Evolutionary conservation across 2,113 vertebrate species (phyloP), one percentile per base, ranked within the genome.

Genomic region (Zapornia atra): DNA sequence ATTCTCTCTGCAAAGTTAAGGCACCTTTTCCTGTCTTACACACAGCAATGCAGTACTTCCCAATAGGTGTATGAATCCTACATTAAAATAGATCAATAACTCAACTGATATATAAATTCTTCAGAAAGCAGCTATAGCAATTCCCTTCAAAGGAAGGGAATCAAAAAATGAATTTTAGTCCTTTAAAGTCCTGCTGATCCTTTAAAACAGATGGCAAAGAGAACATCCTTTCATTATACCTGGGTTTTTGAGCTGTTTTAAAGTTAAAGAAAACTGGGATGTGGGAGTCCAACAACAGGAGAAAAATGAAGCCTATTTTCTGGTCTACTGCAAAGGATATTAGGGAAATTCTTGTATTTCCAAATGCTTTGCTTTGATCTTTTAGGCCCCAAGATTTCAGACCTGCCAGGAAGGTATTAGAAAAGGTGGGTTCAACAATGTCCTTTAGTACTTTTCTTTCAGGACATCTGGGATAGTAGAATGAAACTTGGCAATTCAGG

Each of bases 51-150:
- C 71, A 40, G 75, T 29, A 21, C 72, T 82, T 88, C 69, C 95
- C 90, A 81, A 96, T 17, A 94, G 83, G 66, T 87, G 50, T 46
- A 80, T 54, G 86, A 91, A 91, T 93, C 87, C 96, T n/a, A 86
- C 83, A 85, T 69, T 94, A 94, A 96, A 95, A 96, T 96, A 96
- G 95, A 96, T 95, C 94, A 96, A 12, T 96, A 96, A 95, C 77
- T 92, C 88, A 91, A 90, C 54, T 75, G 92, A 75, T 80, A 94
- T 44, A 91, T 57, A 86, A 91, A 88, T 84, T 65, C 88, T 93
- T 92, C 96, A 95, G 91, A 73, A 96, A 94, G 83, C 57, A 70
- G 60, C 94, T 87, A 80, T n/a, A 88, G 88, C 77, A 54, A 95
- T 94, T 91, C 92, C 36, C 78, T 95, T 95, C 86, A 96, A 96